Evolutionary conservation across 2,888 invertebrate genomes (phyloP).

Genomic region (Euproctis similis): DNA sequence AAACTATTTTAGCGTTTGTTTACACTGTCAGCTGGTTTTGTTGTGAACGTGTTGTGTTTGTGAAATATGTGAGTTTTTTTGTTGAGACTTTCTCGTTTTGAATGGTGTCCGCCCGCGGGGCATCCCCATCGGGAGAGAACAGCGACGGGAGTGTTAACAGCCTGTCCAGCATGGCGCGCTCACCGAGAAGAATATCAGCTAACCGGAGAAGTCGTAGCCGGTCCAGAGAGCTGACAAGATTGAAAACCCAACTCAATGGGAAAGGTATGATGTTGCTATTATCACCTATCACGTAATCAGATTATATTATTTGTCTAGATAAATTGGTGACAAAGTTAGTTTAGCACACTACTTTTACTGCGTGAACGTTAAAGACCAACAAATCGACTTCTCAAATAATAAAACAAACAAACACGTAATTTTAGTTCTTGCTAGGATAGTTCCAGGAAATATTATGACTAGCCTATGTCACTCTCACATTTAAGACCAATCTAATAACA

Average conservation of each 20-base stretch:
- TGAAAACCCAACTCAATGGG: conserved; percentile 54
- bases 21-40: conserved; percentile 11
- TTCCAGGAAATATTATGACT: no score
- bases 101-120: conserved; percentile 13
- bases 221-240: conserved; percentile 51
- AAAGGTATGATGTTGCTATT: conserved; percentile 64
- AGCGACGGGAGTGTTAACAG: conserved; percentile 5
- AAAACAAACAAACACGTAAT: no score
- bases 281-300: no score
- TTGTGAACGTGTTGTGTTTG: conserved; percentile 19
- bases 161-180: conserved; percentile 48
- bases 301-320: no score
- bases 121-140: conserved; percentile 7
- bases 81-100: conserved; percentile 3
- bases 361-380: no score
- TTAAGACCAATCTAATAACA: no score
- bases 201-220: conserved; percentile 54
- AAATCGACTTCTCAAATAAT: no score
- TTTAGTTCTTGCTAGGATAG: no score
- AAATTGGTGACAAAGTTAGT: no score
- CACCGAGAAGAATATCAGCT: conserved; percentile 54
- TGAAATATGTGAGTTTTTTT: conserved; percentile 11
- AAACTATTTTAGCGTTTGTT: conserved; percentile 15
- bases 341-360: no score
- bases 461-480: no score